Conservation (phyloP, 2,113 vertebrate species). For the Melanerpes aurifrons region DNA sequence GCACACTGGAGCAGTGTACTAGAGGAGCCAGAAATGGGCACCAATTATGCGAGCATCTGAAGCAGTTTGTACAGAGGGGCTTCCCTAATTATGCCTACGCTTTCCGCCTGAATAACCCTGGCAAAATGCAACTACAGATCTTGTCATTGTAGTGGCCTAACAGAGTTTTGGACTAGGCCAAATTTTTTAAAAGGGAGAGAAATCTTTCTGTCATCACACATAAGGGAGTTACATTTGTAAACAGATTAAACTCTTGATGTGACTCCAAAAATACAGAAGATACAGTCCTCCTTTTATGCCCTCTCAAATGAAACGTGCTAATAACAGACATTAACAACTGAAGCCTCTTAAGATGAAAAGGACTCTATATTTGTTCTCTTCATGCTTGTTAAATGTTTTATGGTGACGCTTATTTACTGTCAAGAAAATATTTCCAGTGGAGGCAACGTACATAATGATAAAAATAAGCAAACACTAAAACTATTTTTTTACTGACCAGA, state of each 20-base stretch:
- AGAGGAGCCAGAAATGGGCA: neutral
- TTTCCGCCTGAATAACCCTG: neutral
- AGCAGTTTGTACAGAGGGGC: neutral
- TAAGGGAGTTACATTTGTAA: conserved; percentile 31
- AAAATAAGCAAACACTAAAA: conserved; percentile 85
- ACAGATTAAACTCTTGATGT: conserved; percentile 24
- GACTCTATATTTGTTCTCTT: conserved; percentile 80
- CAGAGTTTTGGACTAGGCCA: conserved; percentile 16
- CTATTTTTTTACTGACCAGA: conserved; percentile 81
- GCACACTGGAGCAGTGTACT: neutral
- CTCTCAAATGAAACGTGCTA: conserved; percentile 67
- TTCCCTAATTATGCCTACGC: neutral
- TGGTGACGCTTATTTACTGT: conserved; percentile 81
- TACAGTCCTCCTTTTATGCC: conserved; percentile 29
- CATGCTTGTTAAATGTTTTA: conserved; percentile 83
- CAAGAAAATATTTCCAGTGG: conserved; percentile 90
- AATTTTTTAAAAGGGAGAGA: neutral
- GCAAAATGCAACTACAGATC: neutral
- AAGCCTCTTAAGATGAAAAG: conserved; percentile 69
- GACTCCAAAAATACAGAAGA: conserved; percentile 32
- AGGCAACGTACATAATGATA: conserved; percentile 85
- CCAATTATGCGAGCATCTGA: neutral
- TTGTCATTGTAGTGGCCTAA: neutral
- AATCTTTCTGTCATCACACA: conserved; percentile 13
- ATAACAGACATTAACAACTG: conserved; percentile 68